Base-by-base conservation (phyloP, 2,797 vertebrate genomes). In the Rhinella marina region DNA sequence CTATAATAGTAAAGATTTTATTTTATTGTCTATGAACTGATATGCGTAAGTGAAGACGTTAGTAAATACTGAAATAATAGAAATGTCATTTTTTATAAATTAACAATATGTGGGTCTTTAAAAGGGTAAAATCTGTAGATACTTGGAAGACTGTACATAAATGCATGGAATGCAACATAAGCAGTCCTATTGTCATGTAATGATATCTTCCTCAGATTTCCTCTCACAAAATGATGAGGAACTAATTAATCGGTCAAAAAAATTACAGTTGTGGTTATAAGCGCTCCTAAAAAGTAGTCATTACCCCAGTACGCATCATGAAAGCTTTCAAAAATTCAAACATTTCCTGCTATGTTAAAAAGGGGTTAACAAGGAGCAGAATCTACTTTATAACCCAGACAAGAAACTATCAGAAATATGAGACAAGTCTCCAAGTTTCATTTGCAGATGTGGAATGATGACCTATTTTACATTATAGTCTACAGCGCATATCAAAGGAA, bases 391-490 rank as follows among this genome's bases (percentile, higher is more conserved):
- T 50, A 56, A 41, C 41, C 61, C 32, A 54, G 72, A 57, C 78
- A 81, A 73, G 84, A 66, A 88, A 41, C 48, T 76, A 54, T 86
- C 19, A 21, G 84, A 76, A 86, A 84, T 81, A 66, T 82, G 72
- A 89, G 79, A 78, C 54, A 82, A 61, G 48, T 68, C 64, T 85
- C 68, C 54, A 82, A 70, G 48, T 77, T 76, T 85, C 68, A 78
- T 81, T 86, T 82, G 41, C 68, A 86, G 84, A 89, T 89, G 79
- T 62, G 75, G 82, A 89, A 68, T 68, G 72, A 86, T 88, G 54
- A 85, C 83, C 87, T 88, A 85, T 82, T 81, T 86, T 88, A 66
- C 78, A 76, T 82, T 77, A 73, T 32, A 62, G 72, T 82, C 84
- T 86, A 32, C 41, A 82, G 27, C 32, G 17, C 17, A 89, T 86